Base-by-base conservation (phyloP, 2,797 vertebrate species). In the Parauchenoglanis punctatus region DNA sequence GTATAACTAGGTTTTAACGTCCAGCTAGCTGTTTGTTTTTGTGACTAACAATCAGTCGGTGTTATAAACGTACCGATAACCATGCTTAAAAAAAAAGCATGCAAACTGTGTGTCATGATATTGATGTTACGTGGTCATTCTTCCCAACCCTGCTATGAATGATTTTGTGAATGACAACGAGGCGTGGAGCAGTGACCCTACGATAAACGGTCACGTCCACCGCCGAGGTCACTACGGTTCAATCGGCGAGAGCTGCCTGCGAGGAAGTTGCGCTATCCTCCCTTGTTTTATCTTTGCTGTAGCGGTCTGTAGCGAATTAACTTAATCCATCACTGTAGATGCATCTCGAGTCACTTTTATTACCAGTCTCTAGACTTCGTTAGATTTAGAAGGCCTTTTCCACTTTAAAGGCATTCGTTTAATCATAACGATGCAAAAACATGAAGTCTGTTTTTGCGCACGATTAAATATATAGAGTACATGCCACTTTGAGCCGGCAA, bases 121-220 rank as follows among this genome's bases (percentile, higher is more conserved):
- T 31, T 0, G 1, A 81, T 46, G 7, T 12, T 23, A 15, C 7
- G 35, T 35, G 49, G 80, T 77, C 25, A 44, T 65, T 49, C 65
- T 82, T 17, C 61, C 44, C 59, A 46, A 8, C 23, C 40, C 25
- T 49, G 54, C 80, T 44, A 11, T 44, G 80, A 87, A 67, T 31
- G 56, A 65, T 84, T 40, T 56, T 59, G 72, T 61, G 73, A 84
- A 84, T 11, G 73, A 80, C 86, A 70, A 44, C 81, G 31, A 81
- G 67, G 56, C 40, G 13, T 46, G 67, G 83, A 20, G 23, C 18
- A 8, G n/a, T 4, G 56, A 80, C 72, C 54, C n/a, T 20, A 18
- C 10, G 2, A 54, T 82, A 35, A 67, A 31, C 44, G 72, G 61
- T 84, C 25, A 25, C 8, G 25, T 25, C 54, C 52, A 17, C 59